A percentile compares a stretch with the other conserved stretches of the same genome.
Evolutionary conservation across 2,113 vertebrate genomes (phyloP).

Genomic region (Candoia aspera): DNA sequence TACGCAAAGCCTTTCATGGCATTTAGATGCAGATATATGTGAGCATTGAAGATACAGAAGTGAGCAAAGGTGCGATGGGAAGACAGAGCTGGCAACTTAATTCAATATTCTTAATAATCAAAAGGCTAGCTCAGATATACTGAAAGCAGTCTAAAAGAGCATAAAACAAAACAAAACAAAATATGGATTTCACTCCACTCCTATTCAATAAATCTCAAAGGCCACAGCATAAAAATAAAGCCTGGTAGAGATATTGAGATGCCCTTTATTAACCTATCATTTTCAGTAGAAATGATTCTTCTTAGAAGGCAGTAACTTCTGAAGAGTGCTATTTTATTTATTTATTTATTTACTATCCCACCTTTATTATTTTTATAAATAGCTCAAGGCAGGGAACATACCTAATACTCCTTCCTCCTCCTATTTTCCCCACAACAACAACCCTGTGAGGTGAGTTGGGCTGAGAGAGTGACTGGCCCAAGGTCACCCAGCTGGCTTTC

Average conservation of each 20-base stretch:
- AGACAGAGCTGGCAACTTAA: background rate
- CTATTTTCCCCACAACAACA: too few species aligned
- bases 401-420: too few species aligned
- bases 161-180: background rate
- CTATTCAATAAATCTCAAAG: background rate
- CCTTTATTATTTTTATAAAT: too few species aligned
- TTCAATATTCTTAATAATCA: background rate
- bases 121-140: background rate
- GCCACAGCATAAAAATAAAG: background rate
- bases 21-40: background rate
- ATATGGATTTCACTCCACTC: background rate
- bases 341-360: too few species aligned
- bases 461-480: too few species aligned
- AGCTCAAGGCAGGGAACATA: too few species aligned
- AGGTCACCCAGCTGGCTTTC: too few species aligned
- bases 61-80: background rate
- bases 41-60: background rate
- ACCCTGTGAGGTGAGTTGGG: too few species aligned
- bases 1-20: too few species aligned
- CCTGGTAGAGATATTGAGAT: background rate
- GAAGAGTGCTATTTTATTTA: too few species aligned
- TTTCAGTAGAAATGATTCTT: background rate
- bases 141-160: background rate
- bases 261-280: background rate
- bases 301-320: background rate